Evolutionary conservation across 2,113 vertebrate species (phyloP).

Genomic region (Ivindomyrus marchei): DNA sequence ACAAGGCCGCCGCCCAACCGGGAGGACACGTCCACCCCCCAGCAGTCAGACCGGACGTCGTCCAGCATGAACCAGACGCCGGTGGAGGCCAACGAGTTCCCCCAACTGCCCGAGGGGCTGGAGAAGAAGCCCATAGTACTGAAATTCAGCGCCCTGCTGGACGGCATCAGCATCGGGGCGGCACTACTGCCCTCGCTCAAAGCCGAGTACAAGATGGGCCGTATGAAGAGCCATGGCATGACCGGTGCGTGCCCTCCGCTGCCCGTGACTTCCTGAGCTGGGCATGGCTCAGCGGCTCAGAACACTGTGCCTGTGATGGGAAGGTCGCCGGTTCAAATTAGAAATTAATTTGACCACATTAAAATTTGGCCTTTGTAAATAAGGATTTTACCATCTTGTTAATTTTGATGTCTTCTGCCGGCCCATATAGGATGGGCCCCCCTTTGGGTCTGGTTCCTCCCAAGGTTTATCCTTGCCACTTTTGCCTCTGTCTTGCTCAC

Average conservation of each 20-base stretch:
- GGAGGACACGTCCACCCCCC: conserved; percentile 82
- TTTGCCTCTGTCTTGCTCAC: no score
- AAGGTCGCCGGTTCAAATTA: neutral
- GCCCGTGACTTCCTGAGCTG: neutral
- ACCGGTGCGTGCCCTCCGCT: conserved; percentile 62
- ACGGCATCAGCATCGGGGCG: conserved; percentile 92
- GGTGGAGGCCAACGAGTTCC: conserved; percentile 90
- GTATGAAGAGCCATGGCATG: conserved; percentile 96
- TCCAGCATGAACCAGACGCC: conserved; percentile 93
- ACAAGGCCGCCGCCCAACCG: conserved; percentile 73
- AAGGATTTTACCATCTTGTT: no score
- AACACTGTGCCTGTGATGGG: neutral
- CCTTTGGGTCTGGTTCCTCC: neutral
- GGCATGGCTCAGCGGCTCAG: neutral
- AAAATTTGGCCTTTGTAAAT: no score
- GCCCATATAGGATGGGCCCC: neutral
- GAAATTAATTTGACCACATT: no score
- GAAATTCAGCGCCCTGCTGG: conserved; percentile 95
- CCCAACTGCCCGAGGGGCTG: conserved; percentile 91
- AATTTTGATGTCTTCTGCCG: neutral
- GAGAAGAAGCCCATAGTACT: conserved; percentile 98
- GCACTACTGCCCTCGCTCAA: conserved; percentile 90
- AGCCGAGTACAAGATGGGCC: conserved; percentile 96
- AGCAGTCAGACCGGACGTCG: conserved; percentile 80
- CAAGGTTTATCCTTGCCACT: no score